A percentile compares a stretch with the other conserved stretches of the same genome.
These are phyloP conservation scores for Chrosomus eos DNA, from an alignment of 2,797 vertebrate genomes.

Conservation along the genomic window DNA sequence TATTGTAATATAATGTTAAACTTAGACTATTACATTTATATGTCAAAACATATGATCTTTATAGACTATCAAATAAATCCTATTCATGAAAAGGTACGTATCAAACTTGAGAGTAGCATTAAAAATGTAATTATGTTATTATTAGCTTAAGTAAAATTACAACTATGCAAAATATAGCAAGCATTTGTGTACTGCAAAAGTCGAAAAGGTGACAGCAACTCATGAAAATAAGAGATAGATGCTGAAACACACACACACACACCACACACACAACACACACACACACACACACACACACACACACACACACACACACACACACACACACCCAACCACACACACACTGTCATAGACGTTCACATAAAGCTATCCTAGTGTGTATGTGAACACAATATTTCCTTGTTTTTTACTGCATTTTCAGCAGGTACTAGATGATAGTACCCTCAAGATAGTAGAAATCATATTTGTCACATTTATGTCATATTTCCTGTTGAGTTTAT, in stretches of 20 bases:
- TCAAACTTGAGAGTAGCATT: background rate
- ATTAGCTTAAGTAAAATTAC: background rate
- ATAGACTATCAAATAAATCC: background rate
- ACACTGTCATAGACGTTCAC: background rate
- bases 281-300: too few relatives aligned
- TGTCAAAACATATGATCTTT: background rate
- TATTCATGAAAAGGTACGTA: too few relatives aligned
- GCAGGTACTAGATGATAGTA: background rate
- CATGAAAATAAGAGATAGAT: background rate
- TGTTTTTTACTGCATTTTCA: background rate
- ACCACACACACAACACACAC: background rate
- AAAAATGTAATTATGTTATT: background rate
- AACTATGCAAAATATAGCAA: background rate
- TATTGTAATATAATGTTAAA: background rate
- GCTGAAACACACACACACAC: background rate
- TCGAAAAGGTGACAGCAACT: background rate
- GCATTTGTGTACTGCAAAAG: background rate
- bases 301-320: background rate
- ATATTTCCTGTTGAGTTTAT: constrained; percentile 18
- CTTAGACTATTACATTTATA: background rate
- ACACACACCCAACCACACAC: background rate
- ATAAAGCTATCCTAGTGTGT: background rate
- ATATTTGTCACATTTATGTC: constrained; percentile 17
- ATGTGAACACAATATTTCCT: constrained; percentile 1
- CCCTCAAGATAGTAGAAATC: constrained; percentile 19